phyloP scores from a whole-genome alignment of 2,797 vertebrate species.

The Nyctibius grandis region DNA sequence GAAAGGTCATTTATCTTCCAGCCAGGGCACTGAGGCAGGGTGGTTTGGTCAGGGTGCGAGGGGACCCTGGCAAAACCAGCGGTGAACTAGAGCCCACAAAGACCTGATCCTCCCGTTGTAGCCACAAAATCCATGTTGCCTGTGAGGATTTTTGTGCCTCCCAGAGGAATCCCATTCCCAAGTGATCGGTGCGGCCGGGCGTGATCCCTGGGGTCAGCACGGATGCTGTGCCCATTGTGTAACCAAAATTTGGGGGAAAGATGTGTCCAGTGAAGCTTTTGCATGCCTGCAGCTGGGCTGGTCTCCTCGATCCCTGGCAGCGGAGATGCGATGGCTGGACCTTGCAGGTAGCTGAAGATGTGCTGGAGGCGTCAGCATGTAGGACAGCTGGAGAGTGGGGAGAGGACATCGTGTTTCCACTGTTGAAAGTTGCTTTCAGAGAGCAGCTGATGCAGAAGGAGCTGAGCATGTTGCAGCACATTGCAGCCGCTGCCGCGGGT shows the following conservation, averaged over 20 bases:
- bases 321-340: background rate
- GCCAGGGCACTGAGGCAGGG: background rate
- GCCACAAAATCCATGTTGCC: background rate
- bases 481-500: background rate
- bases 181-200: accelerated
- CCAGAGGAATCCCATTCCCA: background rate
- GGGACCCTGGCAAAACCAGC: background rate
- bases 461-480: accelerated
- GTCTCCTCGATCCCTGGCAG: background rate
- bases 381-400: background rate
- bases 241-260: background rate
- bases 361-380: accelerated
- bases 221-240: background rate
- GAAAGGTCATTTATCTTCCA: background rate
- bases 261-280: background rate
- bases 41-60: background rate
- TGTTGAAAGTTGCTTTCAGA: background rate
- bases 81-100: background rate
- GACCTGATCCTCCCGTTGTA: too few relatives aligned
- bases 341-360: background rate
- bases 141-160: background rate
- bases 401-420: background rate
- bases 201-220: background rate
- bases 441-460: background rate
- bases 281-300: background rate